A percentile compares a stretch with the other conserved stretches of the same genome.
These are phyloP conservation scores for Polymixis lichenea DNA, from an alignment of 2,888 invertebrate species.

Conservation along the genomic window DNA sequence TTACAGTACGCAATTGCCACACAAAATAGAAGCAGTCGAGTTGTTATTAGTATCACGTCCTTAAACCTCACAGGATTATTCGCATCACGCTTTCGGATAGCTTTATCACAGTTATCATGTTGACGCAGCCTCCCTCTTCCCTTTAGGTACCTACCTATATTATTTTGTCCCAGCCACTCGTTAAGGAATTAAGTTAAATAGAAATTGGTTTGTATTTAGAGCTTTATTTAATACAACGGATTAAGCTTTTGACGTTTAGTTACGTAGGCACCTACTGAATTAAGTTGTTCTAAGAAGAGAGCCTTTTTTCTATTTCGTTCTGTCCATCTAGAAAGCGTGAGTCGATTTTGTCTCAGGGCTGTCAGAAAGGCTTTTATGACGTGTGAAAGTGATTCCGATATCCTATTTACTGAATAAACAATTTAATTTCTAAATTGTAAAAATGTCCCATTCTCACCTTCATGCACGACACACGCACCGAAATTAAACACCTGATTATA, in stretches of 20 bases:
- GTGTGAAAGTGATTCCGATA: too few relatives aligned
- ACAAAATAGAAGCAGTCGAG: constrained; percentile 54
- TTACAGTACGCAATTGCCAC: constrained; percentile 59
- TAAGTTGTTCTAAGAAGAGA: not conserved
- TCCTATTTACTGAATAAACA: too few relatives aligned
- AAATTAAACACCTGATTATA: too few relatives aligned
- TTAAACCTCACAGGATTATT: constrained; percentile 69
- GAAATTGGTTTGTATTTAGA: constrained; percentile 27
- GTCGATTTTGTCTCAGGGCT: too few relatives aligned
- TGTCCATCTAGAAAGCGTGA: too few relatives aligned
- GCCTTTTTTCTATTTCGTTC: too few relatives aligned
- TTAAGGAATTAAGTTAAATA: constrained; percentile 50
- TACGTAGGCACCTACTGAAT: not conserved
- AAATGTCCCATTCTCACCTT: too few relatives aligned
- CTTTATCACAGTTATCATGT: constrained; percentile 74
- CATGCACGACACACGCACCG: too few relatives aligned
- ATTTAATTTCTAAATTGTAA: too few relatives aligned
- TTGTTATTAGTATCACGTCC: constrained; percentile 69
- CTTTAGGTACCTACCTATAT: constrained; percentile 34
- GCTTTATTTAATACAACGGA: not conserved
- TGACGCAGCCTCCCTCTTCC: constrained; percentile 54
- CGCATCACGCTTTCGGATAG: constrained; percentile 70
- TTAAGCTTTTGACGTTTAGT: not conserved
- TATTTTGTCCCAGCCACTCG: constrained; percentile 46
- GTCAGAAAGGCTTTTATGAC: too few relatives aligned